phyloP scores from a whole-genome alignment of 2,888 invertebrate species.

The Drosophila nr. perissopoda region DNA sequence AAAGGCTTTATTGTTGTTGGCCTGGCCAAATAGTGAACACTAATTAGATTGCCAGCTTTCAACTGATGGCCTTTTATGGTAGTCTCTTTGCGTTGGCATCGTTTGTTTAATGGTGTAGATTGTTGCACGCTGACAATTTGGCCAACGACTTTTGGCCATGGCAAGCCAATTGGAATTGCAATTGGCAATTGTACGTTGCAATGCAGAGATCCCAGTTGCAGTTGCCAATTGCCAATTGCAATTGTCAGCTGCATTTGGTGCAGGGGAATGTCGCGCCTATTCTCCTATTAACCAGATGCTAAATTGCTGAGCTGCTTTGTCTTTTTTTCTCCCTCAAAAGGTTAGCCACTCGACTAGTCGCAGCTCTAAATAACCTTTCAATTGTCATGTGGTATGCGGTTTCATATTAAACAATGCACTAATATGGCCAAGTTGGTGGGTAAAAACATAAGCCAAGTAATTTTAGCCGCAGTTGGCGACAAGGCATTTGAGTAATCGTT shows the following conservation, averaged over 20 bases:
- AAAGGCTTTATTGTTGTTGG: constrained; percentile 59
- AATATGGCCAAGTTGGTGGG: constrained; percentile 1
- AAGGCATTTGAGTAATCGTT: not conserved
- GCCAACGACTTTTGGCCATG: constrained; percentile 57
- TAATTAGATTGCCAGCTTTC: constrained; percentile 78
- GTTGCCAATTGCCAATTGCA: constrained; percentile 31
- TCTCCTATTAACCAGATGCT: constrained; percentile 69
- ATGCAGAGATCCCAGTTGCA: too few species aligned
- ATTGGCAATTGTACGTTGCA: constrained; percentile 19
- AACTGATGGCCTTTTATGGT: constrained; percentile 63
- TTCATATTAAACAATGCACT: constrained; percentile 11
- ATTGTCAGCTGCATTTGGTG: constrained; percentile 71
- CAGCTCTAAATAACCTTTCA: constrained; percentile 45
- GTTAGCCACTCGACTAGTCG: not conserved
- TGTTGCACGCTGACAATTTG: constrained; percentile 81
- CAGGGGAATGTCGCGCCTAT: constrained; percentile 78
- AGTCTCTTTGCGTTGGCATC: constrained; percentile 59
- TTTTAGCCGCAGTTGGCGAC: not conserved
- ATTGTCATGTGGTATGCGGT: constrained; percentile 38
- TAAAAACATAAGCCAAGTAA: not conserved
- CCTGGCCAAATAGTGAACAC: constrained; percentile 62
- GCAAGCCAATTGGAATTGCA: constrained; percentile 54
- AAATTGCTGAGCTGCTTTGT: constrained; percentile 52
- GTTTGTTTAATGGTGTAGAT: constrained; percentile 81
- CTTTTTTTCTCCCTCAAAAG: constrained; percentile 32